Evolutionary conservation across 2,113 vertebrate species (phyloP).

Genomic region (Mixornis gularis): DNA sequence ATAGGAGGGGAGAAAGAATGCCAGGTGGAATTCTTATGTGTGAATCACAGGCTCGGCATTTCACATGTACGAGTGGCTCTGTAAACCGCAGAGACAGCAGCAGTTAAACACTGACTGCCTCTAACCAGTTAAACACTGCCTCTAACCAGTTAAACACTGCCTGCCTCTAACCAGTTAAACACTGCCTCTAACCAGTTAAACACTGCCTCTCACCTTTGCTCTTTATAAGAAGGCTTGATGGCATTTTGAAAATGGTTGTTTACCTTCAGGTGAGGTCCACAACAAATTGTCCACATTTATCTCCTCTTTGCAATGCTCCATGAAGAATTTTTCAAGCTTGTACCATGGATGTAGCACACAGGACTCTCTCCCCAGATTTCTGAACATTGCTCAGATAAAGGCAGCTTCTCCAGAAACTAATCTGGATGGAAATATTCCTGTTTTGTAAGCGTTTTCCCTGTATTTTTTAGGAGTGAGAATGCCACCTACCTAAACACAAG

Average conservation of each 20-base stretch:
- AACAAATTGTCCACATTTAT: neutral
- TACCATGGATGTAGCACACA: neutral
- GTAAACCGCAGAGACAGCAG: neutral
- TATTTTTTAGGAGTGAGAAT: neutral
- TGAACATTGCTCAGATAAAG: neutral
- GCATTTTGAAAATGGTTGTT: neutral
- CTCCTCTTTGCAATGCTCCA: neutral
- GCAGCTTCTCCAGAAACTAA: neutral
- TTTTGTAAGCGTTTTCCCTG: neutral
- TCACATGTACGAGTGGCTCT: neutral
- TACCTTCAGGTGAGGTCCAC: neutral
- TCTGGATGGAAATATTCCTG: neutral
- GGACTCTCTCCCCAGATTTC: neutral
- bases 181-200: too few species aligned
- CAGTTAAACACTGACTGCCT: neutral
- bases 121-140: neutral
- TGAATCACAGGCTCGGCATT: neutral
- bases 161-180: neutral
- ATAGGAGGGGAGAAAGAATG: accelerated
- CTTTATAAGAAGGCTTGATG: neutral
- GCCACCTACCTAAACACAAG: neutral
- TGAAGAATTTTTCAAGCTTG: neutral
- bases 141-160: neutral
- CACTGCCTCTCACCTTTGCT: neutral
- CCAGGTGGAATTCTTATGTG: neutral